Percentiles rank a stretch among this genome's conserved stretches.
These are phyloP conservation scores for Acleris sparsana DNA, from an alignment of 2,888 invertebrate species.

Conservation along the genomic window DNA sequence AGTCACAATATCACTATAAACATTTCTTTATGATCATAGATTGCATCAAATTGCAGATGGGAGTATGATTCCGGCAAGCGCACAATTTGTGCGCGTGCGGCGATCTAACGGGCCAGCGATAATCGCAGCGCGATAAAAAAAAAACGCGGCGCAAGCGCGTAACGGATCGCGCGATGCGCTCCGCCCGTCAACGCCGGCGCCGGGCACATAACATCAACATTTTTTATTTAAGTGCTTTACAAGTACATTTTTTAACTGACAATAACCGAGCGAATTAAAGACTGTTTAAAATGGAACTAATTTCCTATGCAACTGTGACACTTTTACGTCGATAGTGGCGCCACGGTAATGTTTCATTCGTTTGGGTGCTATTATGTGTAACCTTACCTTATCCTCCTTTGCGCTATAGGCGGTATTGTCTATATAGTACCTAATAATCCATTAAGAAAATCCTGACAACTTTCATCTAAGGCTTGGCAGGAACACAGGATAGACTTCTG, in stretches of 20 bases:
- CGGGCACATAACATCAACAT: conserved; percentile 38
- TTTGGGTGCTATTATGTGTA: too few relatives aligned
- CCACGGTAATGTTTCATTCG: too few relatives aligned
- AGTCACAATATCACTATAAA: background rate
- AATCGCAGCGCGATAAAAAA: conserved; percentile 70
- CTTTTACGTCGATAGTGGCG: too few relatives aligned
- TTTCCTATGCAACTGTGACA: too few relatives aligned
- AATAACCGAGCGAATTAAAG: background rate
- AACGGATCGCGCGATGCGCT: conserved; percentile 45
- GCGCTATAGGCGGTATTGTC: background rate
- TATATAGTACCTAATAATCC: too few relatives aligned
- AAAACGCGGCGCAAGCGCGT: conserved; percentile 64
- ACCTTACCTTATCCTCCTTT: too few relatives aligned
- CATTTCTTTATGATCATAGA: conserved; percentile 3
- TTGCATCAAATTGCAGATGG: conserved; percentile 16
- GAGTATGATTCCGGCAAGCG: conserved; percentile 19
- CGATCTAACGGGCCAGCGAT: conserved; percentile 69
- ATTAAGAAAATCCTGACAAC: background rate
- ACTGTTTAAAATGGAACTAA: too few relatives aligned
- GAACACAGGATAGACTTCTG: too few relatives aligned
- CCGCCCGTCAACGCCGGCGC: conserved; percentile 49
- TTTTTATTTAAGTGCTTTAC: conserved; percentile 2
- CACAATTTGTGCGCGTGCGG: conserved; percentile 65
- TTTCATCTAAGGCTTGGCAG: too few relatives aligned
- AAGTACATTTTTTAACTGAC: background rate